These are phyloP conservation scores for sheep (Ovis aries) DNA, from an alignment of 2,113 vertebrate species.

Conservation along the genomic window ARS-UI_Ramb_v3.0 NC_056067.1:27181001-27181500, in stretches of 20 bases:
- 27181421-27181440: neutral
- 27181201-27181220: neutral
- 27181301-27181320: neutral
- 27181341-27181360: neutral
- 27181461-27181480: constrained; percentile 35
- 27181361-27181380: constrained; percentile 35
- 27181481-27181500: neutral
- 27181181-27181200: neutral
- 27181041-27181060: neutral
- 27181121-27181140: neutral
- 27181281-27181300: neutral
- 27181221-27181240: neutral
- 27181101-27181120: neutral
- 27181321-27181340: neutral
- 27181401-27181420: constrained; percentile 5
- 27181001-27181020: neutral
- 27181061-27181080: neutral
- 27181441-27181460: constrained; percentile 9
- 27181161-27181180: neutral
- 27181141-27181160: neutral
- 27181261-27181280: neutral
- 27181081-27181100: neutral
- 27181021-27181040: neutral
- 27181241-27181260: neutral
- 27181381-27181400: neutral